Conservation (phyloP, 2,888 invertebrate genomes). For the Tachina lurida region DNA sequence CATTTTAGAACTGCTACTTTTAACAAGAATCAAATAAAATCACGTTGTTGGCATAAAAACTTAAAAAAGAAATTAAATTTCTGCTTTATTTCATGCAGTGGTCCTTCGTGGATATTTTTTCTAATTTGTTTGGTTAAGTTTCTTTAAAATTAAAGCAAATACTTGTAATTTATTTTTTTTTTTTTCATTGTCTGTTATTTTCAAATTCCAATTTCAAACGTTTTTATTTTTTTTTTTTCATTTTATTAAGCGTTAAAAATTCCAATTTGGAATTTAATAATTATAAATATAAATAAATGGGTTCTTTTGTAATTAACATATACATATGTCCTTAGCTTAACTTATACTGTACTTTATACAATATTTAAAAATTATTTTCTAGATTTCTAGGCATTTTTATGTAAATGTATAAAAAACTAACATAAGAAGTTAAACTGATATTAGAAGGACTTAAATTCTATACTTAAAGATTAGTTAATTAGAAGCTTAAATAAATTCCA, state of each 20-base stretch:
- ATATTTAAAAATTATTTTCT: conserved; percentile 60
- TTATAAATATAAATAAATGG: conserved; percentile 64
- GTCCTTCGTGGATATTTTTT: neutral
- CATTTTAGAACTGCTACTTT: too few species aligned
- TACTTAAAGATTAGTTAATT: conserved; percentile 27
- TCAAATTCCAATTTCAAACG: conserved; percentile 41
- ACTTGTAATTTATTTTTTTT: neutral
- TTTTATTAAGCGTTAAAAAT: conserved; percentile 64
- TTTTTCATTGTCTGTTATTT: conserved; percentile 1
- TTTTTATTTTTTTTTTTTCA: conserved; percentile 19
- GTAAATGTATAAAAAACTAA: conserved; percentile 50
- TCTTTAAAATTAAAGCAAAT: neutral
- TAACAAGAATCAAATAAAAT: neutral
- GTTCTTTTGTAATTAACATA: conserved; percentile 28
- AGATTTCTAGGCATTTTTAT: conserved; percentile 18
- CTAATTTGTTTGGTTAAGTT: neutral
- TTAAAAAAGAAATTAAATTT: neutral
- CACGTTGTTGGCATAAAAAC: neutral
- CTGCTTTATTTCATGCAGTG: neutral
- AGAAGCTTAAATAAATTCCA: conserved; percentile 47
- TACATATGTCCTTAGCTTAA: conserved; percentile 66
- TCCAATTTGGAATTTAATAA: conserved; percentile 72
- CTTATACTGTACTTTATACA: conserved; percentile 70
- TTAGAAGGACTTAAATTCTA: conserved; percentile 48
- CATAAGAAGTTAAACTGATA: conserved; percentile 40